phyloP scores from a whole-genome alignment of 2,888 invertebrate species.

The Ophion slaviceki region DNA sequence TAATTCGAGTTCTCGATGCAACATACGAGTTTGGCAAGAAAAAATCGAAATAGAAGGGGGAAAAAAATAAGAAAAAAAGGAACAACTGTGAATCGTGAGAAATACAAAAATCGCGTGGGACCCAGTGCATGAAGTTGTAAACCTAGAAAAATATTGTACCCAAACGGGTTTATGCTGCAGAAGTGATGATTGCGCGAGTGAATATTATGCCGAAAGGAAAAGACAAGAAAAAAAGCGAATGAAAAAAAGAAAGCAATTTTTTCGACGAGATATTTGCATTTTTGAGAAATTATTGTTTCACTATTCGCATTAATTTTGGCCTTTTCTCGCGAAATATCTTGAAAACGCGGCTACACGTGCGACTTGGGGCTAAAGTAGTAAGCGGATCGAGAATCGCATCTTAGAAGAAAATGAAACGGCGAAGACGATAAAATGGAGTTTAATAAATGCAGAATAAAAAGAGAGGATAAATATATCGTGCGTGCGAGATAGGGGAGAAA shows the following conservation, averaged over 20 bases:
- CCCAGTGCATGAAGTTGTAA: conserved; percentile 74
- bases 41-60: conserved; percentile 8
- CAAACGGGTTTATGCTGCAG: conserved; percentile 67
- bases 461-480: conserved; percentile 51
- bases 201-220: conserved; percentile 1
- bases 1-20: not conserved
- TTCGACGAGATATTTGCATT: conserved; percentile 36
- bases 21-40: not conserved
- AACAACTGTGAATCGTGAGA: conserved; percentile 57
- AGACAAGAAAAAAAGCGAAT: conserved; percentile 33
- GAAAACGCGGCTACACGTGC: conserved; percentile 55
- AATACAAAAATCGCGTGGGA: conserved; percentile 78
- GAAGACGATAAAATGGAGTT: not conserved
- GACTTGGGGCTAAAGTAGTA: conserved; percentile 51
- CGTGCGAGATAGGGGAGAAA: conserved; percentile 54
- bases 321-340: conserved; percentile 46
- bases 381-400: conserved; percentile 52
- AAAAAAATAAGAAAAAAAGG: conserved; percentile 35
- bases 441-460: conserved; percentile 13
- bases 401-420: conserved; percentile 39
- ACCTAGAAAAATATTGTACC: conserved; percentile 56
- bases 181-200: conserved; percentile 57
- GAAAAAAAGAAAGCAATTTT: not conserved
- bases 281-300: conserved; percentile 31
- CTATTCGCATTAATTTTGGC: conserved; percentile 37